Conservation (phyloP, 30 jellyfish, hydroid and myxozoan genomes). For the Aurelia coerulea region DNA sequence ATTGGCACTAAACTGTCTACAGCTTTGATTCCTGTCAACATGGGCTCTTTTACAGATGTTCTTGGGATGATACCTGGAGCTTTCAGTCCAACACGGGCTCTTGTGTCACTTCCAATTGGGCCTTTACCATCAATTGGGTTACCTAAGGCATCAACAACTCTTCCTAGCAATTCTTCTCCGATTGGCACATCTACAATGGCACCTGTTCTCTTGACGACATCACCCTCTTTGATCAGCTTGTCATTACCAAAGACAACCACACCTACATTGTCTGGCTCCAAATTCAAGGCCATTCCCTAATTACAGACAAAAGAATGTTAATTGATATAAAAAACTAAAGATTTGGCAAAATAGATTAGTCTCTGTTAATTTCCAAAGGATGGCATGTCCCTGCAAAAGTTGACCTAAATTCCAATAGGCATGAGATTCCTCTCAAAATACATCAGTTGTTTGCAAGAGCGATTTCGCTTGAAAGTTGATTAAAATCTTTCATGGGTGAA, state of each 20-base stretch:
- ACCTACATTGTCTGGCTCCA: slow-evolving; percentile 99
- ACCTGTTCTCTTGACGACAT: slow-evolving; percentile 97
- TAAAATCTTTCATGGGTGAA: no score
- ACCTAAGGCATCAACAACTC: slow-evolving; percentile 99
- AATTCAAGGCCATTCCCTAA: slow-evolving; percentile 99
- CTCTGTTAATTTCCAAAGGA: no score
- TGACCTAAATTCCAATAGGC: no score
- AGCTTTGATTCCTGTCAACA: slow-evolving; percentile 99
- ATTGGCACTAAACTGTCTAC: slow-evolving; percentile 99
- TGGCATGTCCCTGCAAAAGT: no score
- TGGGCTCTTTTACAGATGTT: slow-evolving; percentile 99
- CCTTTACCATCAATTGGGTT: slow-evolving; percentile 99
- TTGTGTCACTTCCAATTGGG: slow-evolving; percentile 71
- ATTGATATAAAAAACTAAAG: no score
- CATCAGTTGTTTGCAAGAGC: no score
- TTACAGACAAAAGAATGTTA: background rate
- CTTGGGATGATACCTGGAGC: slow-evolving; percentile 99
- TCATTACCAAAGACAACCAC: slow-evolving; percentile 99
- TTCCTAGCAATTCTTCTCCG: slow-evolving; percentile 96
- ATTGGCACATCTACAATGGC: slow-evolving; percentile 99
- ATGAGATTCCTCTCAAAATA: no score
- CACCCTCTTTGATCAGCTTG: slow-evolving; percentile 99
- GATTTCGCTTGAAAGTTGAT: no score
- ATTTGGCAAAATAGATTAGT: no score
- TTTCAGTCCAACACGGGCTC: slow-evolving; percentile 98